Evolutionary conservation across 2,797 vertebrate species (phyloP).

Genomic region (Phalloptychus januarius): DNA sequence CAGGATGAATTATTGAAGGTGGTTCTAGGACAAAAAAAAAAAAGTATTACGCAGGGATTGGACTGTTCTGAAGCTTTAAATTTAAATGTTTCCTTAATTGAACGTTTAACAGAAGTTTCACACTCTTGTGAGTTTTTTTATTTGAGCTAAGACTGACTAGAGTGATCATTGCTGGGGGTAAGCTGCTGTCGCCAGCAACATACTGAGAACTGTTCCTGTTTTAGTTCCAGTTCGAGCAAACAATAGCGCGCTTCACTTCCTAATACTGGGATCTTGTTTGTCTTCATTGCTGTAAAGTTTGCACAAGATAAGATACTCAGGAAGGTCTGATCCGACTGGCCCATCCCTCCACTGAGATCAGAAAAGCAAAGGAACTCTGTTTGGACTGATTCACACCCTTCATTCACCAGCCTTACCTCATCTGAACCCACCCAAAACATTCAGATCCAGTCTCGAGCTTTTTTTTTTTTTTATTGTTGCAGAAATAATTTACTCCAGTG

Average conservation of each 20-base stretch:
- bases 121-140: slow-evolving; percentile 13
- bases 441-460: not conserved
- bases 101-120: not conserved
- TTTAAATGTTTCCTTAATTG: not conserved
- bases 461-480: not conserved
- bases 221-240: not conserved
- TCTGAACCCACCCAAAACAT: slow-evolving; percentile 17
- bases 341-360: slow-evolving; percentile 5
- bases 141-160: slow-evolving; percentile 16
- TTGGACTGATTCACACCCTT: slow-evolving; percentile 42
- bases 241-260: not conserved
- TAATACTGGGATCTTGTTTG: slow-evolving; percentile 41
- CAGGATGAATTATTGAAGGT: not conserved
- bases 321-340: not conserved
- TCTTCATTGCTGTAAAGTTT: slow-evolving; percentile 55
- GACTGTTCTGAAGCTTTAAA: not conserved
- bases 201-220: not conserved
- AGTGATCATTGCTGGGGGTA: not conserved
- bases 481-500: slow-evolving; percentile 12
- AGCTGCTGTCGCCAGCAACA: not conserved
- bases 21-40: not conserved
- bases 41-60: not conserved
- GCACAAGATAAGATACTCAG: slow-evolving; percentile 56
- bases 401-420: slow-evolving; percentile 14
- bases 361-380: slow-evolving; percentile 33